Conservation (phyloP, 2,113 vertebrate species). For the Ramphastos sulfuratus region DNA sequence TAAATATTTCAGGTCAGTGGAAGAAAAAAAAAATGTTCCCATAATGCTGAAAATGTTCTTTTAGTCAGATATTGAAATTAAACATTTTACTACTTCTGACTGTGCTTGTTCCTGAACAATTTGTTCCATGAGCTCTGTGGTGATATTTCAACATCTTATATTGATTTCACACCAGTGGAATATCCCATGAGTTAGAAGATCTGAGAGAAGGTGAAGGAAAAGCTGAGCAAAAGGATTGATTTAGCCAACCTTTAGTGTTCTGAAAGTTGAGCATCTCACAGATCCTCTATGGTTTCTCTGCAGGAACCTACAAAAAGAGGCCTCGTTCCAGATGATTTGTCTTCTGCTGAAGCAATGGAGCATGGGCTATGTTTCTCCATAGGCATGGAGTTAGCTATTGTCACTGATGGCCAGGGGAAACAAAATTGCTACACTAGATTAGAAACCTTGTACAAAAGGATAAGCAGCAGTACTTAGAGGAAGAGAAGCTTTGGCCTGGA, state of each 20-base stretch:
- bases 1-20: not conserved
- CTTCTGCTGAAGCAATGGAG: not conserved
- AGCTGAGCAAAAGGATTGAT: not conserved
- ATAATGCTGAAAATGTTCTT: not conserved
- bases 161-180: not conserved
- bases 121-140: slow-evolving; percentile 19
- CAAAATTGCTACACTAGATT: not conserved
- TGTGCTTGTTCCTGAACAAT: not conserved
- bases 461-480: not conserved
- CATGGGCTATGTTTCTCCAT: not conserved
- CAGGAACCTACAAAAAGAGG: not conserved
- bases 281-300: not conserved
- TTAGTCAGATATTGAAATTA: slow-evolving; percentile 4
- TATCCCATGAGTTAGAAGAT: not conserved
- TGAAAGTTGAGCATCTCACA: not conserved
- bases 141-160: not conserved
- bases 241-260: not conserved
- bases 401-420: not conserved
- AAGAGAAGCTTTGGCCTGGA: not conserved
- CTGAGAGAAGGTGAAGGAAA: not conserved
- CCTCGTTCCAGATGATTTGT: not conserved
- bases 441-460: not conserved
- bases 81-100: not conserved
- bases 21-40: not conserved
- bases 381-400: not conserved